phyloP scores from a whole-genome alignment of 2,888 invertebrate species.

The Brachypalpus laphriformis region DNA sequence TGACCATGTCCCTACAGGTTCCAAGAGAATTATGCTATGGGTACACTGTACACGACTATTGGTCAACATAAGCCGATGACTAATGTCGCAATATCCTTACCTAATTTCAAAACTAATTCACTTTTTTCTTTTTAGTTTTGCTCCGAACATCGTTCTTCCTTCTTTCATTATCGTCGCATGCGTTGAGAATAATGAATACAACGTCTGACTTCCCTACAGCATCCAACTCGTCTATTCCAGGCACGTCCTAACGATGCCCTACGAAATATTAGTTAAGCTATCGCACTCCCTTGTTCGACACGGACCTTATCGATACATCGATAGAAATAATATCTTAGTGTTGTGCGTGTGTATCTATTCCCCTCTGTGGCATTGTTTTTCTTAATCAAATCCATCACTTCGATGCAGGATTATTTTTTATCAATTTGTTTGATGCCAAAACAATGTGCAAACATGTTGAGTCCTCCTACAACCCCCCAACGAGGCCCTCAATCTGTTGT shows the following conservation, averaged over 20 bases:
- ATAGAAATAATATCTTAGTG: conserved; percentile 21
- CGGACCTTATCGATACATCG: conserved; percentile 35
- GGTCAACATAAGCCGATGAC: too few species aligned
- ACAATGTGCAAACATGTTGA: conserved; percentile 59
- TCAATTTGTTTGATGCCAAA: conserved; percentile 67
- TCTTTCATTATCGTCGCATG: background rate
- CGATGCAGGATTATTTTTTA: conserved; percentile 58
- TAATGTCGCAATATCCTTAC: too few species aligned
- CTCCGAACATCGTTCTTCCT: background rate
- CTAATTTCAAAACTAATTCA: too few species aligned
- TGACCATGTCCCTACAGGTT: too few species aligned
- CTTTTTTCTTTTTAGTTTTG: too few species aligned
- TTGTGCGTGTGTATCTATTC: conserved; percentile 12
- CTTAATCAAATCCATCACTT: conserved; percentile 55
- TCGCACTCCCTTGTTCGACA: background rate
- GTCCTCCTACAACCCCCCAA: background rate
- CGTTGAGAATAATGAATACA: conserved; percentile 3
- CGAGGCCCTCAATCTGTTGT: conserved; percentile 14
- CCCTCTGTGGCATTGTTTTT: conserved; percentile 46
- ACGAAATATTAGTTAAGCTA: conserved; percentile 21
- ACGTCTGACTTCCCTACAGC: background rate
- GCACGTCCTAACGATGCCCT: conserved; percentile 48
- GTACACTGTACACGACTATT: too few species aligned
- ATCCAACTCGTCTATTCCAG: conserved; percentile 15
- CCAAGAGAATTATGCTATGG: too few species aligned